phyloP scores from a whole-genome alignment of 2,888 invertebrate genomes.

The Leptinotarsa peninsularis region DNA sequence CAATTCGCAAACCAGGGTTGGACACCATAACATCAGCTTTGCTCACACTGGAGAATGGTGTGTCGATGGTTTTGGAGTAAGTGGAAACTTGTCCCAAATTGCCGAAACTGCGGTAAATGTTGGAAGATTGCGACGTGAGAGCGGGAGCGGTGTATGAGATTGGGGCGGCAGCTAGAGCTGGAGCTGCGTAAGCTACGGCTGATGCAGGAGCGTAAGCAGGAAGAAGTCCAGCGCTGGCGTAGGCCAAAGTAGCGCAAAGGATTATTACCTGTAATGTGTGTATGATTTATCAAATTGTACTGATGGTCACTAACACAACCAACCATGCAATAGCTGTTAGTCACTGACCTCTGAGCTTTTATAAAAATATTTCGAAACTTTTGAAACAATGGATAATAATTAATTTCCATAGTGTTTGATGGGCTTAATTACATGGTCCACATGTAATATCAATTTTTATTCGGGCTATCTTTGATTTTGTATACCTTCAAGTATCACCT shows the following conservation, averaged over 20 bases:
- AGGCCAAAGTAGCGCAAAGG: slow-evolving; percentile 68
- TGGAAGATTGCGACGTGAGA: slow-evolving; percentile 72
- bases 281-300: background rate
- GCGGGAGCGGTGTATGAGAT: slow-evolving; percentile 68
- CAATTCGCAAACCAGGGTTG: slow-evolving; percentile 70
- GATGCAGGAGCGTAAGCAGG: slow-evolving; percentile 53
- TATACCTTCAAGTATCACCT: too few relatives aligned
- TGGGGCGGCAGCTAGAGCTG: slow-evolving; percentile 57
- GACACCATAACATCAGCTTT: slow-evolving; percentile 79
- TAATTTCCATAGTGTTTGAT: too few relatives aligned
- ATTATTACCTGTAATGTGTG: slow-evolving; percentile 66
- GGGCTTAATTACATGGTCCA: too few relatives aligned
- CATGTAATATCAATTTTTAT: too few relatives aligned
- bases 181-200: too few relatives aligned
- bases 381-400: too few relatives aligned
- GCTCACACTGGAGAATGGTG: slow-evolving; percentile 79
- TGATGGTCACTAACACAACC: background rate
- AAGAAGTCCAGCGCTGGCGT: slow-evolving; percentile 71
- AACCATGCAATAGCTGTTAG: background rate
- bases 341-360: too few relatives aligned
- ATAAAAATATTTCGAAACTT: too few relatives aligned
- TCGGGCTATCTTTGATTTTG: too few relatives aligned
- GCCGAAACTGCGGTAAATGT: slow-evolving; percentile 73
- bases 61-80: slow-evolving; percentile 77
- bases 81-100: slow-evolving; percentile 79